Evolutionary conservation across 2,888 invertebrate species (phyloP).

Genomic region (Rhimphoctona megacephalus): DNA sequence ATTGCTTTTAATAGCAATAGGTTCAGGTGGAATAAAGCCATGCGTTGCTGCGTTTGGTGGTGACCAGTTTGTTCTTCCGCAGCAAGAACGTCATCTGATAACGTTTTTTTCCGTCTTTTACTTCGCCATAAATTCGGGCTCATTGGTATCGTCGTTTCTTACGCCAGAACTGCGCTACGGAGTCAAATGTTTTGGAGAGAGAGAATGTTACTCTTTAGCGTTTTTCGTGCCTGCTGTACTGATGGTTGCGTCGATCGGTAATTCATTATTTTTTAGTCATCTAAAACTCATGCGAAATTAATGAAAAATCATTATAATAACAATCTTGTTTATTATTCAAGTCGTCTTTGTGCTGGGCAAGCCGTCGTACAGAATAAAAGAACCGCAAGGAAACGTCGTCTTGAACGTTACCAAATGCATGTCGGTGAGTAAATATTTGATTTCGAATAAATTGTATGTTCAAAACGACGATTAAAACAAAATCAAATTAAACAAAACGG

Average conservation of each 20-base stretch:
- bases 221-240: conserved; percentile 95
- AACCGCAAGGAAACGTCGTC: conserved; percentile 94
- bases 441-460: background rate
- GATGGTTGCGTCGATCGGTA: conserved; percentile 93
- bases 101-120: conserved; percentile 98
- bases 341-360: conserved; percentile 94
- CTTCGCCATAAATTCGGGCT: conserved; percentile 96
- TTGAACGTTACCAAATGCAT: conserved; percentile 92
- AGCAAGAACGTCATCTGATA: conserved; percentile 91
- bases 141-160: conserved; percentile 93
- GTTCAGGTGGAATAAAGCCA: conserved; percentile 95
- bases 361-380: conserved; percentile 90
- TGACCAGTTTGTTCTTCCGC: conserved; percentile 93
- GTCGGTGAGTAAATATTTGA: conserved; percentile 87
- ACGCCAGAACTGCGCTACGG: conserved; percentile 95
- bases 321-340: conserved; percentile 83
- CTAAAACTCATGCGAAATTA: background rate
- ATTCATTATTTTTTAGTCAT: conserved; percentile 76
- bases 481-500: background rate
- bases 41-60: conserved; percentile 95
- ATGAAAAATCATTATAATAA: background rate
- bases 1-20: conserved; percentile 92
- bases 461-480: background rate
- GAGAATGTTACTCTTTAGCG: conserved; percentile 93
- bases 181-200: conserved; percentile 91